Conservation (phyloP, 1,140 invertebrate genomes). For the Lordiphosa stackelbergi region DNA sequence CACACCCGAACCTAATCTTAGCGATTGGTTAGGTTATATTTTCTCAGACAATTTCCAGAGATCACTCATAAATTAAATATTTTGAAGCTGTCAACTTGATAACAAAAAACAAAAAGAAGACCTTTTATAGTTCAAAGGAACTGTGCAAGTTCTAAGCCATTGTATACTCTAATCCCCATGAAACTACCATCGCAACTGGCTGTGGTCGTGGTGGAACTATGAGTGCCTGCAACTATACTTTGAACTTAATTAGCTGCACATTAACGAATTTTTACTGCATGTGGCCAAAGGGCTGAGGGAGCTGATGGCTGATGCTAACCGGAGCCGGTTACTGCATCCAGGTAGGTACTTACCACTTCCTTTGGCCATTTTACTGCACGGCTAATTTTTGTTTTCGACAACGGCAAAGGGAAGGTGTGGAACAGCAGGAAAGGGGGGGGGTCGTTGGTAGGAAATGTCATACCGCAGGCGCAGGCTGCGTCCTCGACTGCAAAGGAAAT, state of each 20-base stretch:
- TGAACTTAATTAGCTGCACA: conserved; percentile 75
- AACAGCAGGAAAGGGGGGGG: background rate
- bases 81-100: too few relatives aligned
- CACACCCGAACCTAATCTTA: too few relatives aligned
- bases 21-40: too few relatives aligned
- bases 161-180: conserved; percentile 5
- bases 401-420: conserved; percentile 41
- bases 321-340: conserved; percentile 53
- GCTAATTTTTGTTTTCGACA: conserved; percentile 74
- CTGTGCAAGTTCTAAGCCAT: background rate
- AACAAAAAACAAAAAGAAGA: too few relatives aligned
- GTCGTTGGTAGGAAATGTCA: conserved; percentile 56
- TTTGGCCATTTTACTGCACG: conserved; percentile 69
- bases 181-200: conserved; percentile 10
- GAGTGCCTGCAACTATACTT: conserved; percentile 61
- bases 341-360: conserved; percentile 67
- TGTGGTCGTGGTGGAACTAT: conserved; percentile 25
- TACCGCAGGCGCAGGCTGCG: conserved; percentile 50
- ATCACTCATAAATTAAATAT: too few relatives aligned
- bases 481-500: conserved; percentile 60
- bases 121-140: too few relatives aligned
- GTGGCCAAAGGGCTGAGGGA: conserved; percentile 27
- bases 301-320: conserved; percentile 7
- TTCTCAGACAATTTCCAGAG: too few relatives aligned
- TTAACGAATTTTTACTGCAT: conserved; percentile 73